Evolutionary conservation across 2,113 vertebrate genomes (phyloP).

Genomic region (Aphelocoma coerulescens): DNA sequence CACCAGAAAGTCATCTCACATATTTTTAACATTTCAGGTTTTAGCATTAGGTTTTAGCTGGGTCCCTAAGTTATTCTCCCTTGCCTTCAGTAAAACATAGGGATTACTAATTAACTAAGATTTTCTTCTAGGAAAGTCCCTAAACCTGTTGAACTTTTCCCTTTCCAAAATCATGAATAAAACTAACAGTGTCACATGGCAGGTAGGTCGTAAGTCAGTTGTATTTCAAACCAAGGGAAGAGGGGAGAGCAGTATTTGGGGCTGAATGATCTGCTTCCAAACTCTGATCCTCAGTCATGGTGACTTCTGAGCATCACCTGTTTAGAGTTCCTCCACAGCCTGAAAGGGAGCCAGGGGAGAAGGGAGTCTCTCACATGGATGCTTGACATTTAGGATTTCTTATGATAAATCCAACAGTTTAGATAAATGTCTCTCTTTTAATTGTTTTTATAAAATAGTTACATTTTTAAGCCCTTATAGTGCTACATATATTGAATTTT

Average conservation of each 20-base stretch:
- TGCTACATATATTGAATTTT: not conserved
- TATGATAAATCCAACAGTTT: not conserved
- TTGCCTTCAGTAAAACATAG: not conserved
- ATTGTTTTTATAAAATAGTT: not conserved
- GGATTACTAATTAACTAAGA: not conserved
- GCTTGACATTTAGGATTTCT: not conserved
- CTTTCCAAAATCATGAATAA: not conserved
- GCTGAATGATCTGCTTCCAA: not conserved
- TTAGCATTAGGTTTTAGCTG: not conserved
- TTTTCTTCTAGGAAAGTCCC: not conserved
- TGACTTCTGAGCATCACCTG: not conserved
- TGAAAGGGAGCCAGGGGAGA: not conserved
- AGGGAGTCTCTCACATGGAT: not conserved
- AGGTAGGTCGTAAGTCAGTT: not conserved
- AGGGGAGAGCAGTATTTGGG: not conserved
- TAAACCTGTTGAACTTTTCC: not conserved
- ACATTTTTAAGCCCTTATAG: not conserved
- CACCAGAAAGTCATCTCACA: not conserved
- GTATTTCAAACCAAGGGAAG: not conserved
- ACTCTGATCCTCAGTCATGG: rapidly evolving
- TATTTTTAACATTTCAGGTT: not conserved
- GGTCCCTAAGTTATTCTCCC: not conserved
- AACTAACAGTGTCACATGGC: not conserved
- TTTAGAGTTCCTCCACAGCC: not conserved
- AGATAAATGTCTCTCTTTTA: not conserved